A percentile compares a stretch with the other conserved stretches of the same genome.
These are phyloP conservation scores for Eumeta japonica DNA, from an alignment of 1,140 invertebrate genomes.

Conservation along the genomic window DNA sequence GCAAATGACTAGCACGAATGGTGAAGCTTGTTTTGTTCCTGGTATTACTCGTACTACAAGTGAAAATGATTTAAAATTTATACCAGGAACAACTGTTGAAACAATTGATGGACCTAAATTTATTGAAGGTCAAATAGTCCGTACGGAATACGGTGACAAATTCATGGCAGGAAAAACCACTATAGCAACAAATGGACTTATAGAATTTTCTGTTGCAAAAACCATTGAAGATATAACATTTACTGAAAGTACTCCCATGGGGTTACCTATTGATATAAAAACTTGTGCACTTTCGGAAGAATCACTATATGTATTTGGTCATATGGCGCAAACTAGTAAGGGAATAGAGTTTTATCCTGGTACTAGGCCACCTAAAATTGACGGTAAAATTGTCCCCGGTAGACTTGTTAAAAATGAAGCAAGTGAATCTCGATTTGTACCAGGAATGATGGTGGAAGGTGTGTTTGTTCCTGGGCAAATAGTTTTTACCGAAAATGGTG, in stretches of 20 bases:
- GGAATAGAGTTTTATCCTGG: conserved; percentile 72
- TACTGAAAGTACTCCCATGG: conserved; percentile 52
- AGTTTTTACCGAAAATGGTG: conserved; percentile 67
- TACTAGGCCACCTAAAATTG: conserved; percentile 38
- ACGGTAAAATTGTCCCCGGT: conserved; percentile 67
- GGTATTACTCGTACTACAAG: conserved; percentile 52
- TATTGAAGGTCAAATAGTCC: conserved; percentile 67
- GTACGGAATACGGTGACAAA: conserved; percentile 57
- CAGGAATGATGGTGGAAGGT: conserved; percentile 67
- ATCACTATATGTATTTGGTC: conserved; percentile 64
- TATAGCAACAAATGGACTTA: conserved; percentile 50
- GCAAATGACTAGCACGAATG: conserved; percentile 60
- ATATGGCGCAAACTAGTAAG: conserved; percentile 67
- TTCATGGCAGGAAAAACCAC: conserved; percentile 63
- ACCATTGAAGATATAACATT: conserved; percentile 61
- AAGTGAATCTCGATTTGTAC: conserved; percentile 66
- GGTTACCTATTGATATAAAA: conserved; percentile 62
- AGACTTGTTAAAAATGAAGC: conserved; percentile 62
- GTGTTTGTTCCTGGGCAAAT: conserved; percentile 71
- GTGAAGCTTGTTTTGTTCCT: conserved; percentile 55
- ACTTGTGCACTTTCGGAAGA: conserved; percentile 55
- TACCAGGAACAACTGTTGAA: conserved; percentile 66
- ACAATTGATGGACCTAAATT: conserved; percentile 66
- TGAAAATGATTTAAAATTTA: conserved; percentile 52
- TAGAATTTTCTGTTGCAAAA: conserved; percentile 62